These are phyloP conservation scores for Charadrius vociferus DNA, from an alignment of 2,113 vertebrate genomes.

Conservation along the genomic window DNA sequence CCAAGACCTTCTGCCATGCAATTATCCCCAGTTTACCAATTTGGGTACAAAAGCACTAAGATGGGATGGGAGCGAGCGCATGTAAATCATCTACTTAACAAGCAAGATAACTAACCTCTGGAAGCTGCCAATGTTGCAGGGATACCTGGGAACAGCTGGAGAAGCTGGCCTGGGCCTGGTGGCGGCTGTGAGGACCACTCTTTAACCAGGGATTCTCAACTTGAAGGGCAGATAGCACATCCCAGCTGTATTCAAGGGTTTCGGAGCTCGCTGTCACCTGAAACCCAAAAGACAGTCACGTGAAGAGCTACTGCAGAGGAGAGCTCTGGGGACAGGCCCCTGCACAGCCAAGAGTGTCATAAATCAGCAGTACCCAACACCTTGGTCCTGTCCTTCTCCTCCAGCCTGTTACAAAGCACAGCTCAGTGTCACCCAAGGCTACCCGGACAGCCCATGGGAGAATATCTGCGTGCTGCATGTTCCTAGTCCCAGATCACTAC, in stretches of 20 bases:
- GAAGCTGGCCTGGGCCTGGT: background rate
- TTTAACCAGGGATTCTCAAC: background rate
- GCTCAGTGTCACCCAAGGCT: background rate
- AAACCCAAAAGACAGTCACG: conserved; percentile 41
- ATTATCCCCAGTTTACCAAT: background rate
- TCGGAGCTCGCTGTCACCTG: conserved; percentile 28
- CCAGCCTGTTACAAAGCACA: background rate
- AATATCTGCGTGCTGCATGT: background rate
- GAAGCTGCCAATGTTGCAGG: conserved; percentile 10
- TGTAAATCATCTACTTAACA: background rate
- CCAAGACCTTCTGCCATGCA: background rate
- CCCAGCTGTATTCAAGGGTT: background rate
- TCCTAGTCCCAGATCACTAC: background rate
- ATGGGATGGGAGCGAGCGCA: background rate
- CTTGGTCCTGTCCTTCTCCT: background rate
- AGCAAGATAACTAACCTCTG: conserved; percentile 37
- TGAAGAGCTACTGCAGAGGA: background rate
- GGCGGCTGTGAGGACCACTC: background rate
- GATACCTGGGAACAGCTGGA: background rate
- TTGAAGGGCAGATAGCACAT: conserved; percentile 16
- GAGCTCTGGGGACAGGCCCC: background rate
- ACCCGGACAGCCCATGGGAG: background rate
- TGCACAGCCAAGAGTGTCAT: background rate
- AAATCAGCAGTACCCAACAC: background rate
- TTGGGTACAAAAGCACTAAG: background rate